These are phyloP conservation scores for Drosophila sordidapex DNA, from an alignment of 2,888 invertebrate genomes.

Conservation along the genomic window DNA sequence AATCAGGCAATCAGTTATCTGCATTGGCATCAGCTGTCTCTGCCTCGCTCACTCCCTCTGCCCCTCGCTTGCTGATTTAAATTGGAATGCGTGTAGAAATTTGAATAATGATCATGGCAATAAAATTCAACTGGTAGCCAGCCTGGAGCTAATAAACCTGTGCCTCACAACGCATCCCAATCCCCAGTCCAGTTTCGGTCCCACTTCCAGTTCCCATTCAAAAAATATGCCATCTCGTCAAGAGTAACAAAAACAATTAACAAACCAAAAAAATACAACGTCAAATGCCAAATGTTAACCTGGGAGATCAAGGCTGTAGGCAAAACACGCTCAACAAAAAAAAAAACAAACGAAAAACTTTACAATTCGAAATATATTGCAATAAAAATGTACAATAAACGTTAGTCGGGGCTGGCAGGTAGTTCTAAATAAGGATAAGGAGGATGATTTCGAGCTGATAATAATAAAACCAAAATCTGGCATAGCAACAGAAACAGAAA, in stretches of 20 bases:
- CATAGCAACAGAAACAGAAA: conserved; percentile 15
- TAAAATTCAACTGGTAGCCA: not conserved
- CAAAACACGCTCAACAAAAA: not conserved
- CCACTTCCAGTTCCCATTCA: not conserved
- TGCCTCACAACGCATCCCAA: not conserved
- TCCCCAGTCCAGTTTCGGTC: conserved; percentile 1
- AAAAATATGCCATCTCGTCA: conserved; percentile 1
- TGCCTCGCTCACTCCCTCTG: not conserved
- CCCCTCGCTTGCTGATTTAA: not conserved
- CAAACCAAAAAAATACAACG: conserved; percentile 5
- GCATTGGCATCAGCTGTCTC: not conserved
- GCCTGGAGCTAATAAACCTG: conserved; percentile 1
- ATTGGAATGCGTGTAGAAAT: not conserved
- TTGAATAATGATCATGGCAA: not conserved
- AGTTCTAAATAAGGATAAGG: conserved; percentile 9
- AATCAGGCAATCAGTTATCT: conserved; percentile 8
- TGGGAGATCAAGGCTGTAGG: conserved; percentile 11
- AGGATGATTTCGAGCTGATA: conserved; percentile 13
- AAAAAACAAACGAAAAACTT: too few species aligned
- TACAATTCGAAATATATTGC: not conserved
- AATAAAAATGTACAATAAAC: not conserved
- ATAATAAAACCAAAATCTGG: conserved; percentile 3
- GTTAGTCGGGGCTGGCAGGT: not conserved
- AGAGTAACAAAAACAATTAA: conserved; percentile 9
- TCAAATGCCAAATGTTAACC: conserved; percentile 58